Evolutionary conservation across 2,113 vertebrate genomes (phyloP).

Genomic region (Callipepla squamata): DNA sequence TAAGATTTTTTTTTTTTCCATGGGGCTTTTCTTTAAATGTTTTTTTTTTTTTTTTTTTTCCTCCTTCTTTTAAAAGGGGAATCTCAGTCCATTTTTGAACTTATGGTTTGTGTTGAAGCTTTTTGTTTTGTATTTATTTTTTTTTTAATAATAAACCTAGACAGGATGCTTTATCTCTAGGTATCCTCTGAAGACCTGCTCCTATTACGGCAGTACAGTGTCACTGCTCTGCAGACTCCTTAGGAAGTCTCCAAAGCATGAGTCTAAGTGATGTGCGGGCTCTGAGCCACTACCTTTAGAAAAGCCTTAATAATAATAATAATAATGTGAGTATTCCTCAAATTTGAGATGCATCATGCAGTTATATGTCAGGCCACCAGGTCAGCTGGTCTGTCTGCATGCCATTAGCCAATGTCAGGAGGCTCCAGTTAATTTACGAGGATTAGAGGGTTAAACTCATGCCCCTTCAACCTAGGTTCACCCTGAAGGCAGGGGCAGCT

Average conservation of each 20-base stretch:
- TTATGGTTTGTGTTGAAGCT: background rate
- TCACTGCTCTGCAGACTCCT: background rate
- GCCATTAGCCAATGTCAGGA: background rate
- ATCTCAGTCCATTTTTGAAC: background rate
- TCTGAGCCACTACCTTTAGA: background rate
- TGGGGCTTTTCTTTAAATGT: too few species aligned
- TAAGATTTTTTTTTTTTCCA: background rate
- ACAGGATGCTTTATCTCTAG: background rate
- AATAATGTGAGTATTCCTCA: background rate
- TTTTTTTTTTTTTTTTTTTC: too few species aligned
- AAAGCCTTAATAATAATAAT: background rate
- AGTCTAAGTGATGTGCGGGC: background rate
- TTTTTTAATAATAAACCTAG: background rate
- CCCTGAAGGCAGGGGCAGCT: slow-evolving; percentile 6
- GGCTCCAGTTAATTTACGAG: background rate
- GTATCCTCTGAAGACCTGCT: background rate
- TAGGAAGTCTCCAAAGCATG: background rate
- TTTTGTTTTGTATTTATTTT: background rate
- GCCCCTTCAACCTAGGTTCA: background rate
- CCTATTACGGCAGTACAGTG: fast-evolving
- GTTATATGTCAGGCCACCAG: fast-evolving
- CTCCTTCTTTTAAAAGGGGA: background rate
- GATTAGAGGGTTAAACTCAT: background rate
- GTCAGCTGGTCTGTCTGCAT: background rate
- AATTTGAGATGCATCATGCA: background rate